Evolutionary conservation across 2,888 invertebrate genomes (phyloP).

Genomic region (Bombylius major): DNA sequence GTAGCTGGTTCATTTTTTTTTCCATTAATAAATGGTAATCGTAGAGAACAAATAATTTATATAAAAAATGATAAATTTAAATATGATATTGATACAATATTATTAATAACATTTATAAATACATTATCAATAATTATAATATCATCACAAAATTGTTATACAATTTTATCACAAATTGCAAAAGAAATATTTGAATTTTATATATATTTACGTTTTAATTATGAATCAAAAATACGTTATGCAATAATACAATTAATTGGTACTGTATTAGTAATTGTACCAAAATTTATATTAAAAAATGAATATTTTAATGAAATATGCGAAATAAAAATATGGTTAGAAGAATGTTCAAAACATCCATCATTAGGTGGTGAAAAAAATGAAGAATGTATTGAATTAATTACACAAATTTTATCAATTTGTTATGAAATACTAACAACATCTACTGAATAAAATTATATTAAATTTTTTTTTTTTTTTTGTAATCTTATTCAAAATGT

Average conservation of each 20-base stretch:
- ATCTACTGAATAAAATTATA: no score
- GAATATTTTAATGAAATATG: constrained; percentile 50
- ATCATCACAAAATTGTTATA: constrained; percentile 52
- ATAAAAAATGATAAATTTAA: constrained; percentile 42
- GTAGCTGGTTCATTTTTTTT: constrained; percentile 76
- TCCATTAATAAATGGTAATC: constrained; percentile 58
- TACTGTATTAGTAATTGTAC: constrained; percentile 49
- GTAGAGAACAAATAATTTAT: constrained; percentile 42
- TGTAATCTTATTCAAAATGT: no score
- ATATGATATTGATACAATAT: constrained; percentile 50
- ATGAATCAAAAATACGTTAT: constrained; percentile 51
- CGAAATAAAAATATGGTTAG: constrained; percentile 56
- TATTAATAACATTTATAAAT: constrained; percentile 55
- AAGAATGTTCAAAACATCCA: constrained; percentile 43
- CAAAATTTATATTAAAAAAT: constrained; percentile 41
- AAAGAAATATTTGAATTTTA: constrained; percentile 56
- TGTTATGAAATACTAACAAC: constrained; percentile 21
- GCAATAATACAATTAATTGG: constrained; percentile 56
- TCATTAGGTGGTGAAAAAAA: constrained; percentile 50
- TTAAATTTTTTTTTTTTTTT: no score
- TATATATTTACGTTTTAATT: constrained; percentile 51
- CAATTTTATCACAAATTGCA: constrained; percentile 49
- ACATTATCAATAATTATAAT: constrained; percentile 54
- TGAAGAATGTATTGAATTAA: constrained; percentile 49
- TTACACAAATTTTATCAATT: constrained; percentile 43